Evolutionary conservation across 2,888 invertebrate species (phyloP), one percentile per base, ranked within the genome.

Genomic region (Rhaphigaster nebulosa): DNA sequence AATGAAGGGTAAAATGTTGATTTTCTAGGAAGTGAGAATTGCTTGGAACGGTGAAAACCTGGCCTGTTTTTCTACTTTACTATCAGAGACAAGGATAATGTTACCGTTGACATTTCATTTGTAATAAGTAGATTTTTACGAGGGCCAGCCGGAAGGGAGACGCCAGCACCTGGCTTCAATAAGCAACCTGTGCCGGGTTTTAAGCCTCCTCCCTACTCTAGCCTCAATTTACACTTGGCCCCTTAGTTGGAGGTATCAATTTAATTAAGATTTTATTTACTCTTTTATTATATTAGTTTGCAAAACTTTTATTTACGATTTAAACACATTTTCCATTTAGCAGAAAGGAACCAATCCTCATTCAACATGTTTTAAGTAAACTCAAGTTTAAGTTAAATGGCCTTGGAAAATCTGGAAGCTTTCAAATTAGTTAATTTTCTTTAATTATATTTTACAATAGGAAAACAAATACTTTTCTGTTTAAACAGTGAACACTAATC

Each of bases 111-210:
- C 84, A 84, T 84, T 84, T 50, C 84, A 84, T 45, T 84, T 84
- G 84, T 41, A 84, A n/a, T 41, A 84, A 84, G 84, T 84, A 45
- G 45, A 84, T 84, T 84, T 84, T 84, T 84, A 84, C 84, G 84
- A n/a, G 45, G 70, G 20, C 20, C 34, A 18, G 20, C 34, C 8
- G 70, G 70, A 20, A 20, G 20, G 45, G 45, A 5, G 10, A 34
- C 26, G 13, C 41, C 41, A n/a, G n/a, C 84, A 84, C 84, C 84
- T 84, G 84, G 84, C 84, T n/a, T n/a, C 84, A 84, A 84, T 84
- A 84, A 84, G 45, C 45, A 84, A 45, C 26, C 84, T 45, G 84
- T 84, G 84, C 84, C 45, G 45, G 84, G 13, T 26, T 45, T 4
- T 84, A 84, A 45, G 13, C 84, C 45, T 45, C 45, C n/a, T 84